Percentiles rank a stretch among this genome's conserved stretches.
Evolutionary conservation across 2,797 vertebrate genomes (phyloP).

Genomic region (Lithobates sylvaticus): DNA sequence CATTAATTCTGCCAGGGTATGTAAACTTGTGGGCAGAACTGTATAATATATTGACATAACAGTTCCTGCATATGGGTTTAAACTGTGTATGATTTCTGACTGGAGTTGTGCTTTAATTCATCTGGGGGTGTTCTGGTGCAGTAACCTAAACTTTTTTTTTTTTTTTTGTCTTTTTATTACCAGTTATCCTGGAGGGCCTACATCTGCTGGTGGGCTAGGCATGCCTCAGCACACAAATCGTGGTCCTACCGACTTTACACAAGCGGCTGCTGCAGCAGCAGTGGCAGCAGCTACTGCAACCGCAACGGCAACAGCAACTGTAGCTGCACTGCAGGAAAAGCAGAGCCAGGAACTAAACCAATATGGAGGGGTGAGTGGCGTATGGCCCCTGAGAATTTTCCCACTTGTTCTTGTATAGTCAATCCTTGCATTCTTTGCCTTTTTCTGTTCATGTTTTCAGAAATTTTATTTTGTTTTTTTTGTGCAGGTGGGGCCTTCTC

Average conservation of each 20-base stretch:
- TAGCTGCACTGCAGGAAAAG: conserved; percentile 94
- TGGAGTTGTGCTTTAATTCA: too few relatives aligned
- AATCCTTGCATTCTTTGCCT: too few relatives aligned
- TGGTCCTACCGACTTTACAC: conserved; percentile 89
- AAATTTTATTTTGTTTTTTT: background rate
- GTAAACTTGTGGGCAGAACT: too few relatives aligned
- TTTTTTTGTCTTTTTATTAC: background rate
- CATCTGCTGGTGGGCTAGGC: conserved; percentile 79
- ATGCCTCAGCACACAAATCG: conserved; percentile 80
- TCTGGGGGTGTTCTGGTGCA: background rate
- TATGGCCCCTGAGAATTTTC: background rate
- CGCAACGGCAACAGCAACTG: conserved; percentile 91
- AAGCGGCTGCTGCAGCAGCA: conserved; percentile 89
- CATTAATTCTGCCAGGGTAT: too few relatives aligned
- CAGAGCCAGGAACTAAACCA: conserved; percentile 93
- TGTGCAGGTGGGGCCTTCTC: conserved; percentile 86
- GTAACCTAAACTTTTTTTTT: background rate
- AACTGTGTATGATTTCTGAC: too few relatives aligned
- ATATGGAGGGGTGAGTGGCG: conserved; percentile 83
- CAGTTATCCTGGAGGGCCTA: conserved; percentile 84
- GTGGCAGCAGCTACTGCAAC: conserved; percentile 92
- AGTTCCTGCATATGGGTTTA: too few relatives aligned
- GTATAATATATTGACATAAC: too few relatives aligned
- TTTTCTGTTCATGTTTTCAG: too few relatives aligned
- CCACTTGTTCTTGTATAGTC: too few relatives aligned